Base-by-base conservation (phyloP, 2,113 vertebrate species). In the Nothobranchius kuhntae region DNA sequence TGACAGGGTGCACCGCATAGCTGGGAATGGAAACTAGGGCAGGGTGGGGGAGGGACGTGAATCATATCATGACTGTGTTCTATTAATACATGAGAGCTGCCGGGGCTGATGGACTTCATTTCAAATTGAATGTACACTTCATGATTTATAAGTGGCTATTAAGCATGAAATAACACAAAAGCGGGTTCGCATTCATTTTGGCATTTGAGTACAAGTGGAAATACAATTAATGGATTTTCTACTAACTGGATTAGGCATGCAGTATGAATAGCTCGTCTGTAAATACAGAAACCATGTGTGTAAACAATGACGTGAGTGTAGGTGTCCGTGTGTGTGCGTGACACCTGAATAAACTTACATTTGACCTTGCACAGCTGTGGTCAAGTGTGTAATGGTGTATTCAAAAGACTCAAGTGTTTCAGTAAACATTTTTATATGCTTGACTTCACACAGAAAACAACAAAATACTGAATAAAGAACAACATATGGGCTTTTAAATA, bases 61-160 rank as follows among this genome's bases (percentile, higher is more conserved):
- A 9, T n/a, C 54, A 61, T 80, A 89, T 89, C 92, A 88, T 89
- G 71, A 90, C 92, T 91, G 69, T 89, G 92, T 96, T 95, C 96
- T 98, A 98, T 96, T 96, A 96, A 96, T 97, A 96, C 90, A 95
- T 90, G 53, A 26, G 90, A 92, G 89, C 92, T 91, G 90, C 89
- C 89, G 89, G 91, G 48, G 91, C 66, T 68, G 54, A 58, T 42
- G 66, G 69, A 80, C 71, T 82, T 68, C 67, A 7, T 80, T 77
- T 77, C 83, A 79, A 86, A 77, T 72, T 80, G 54, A 84, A 87
- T 78, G 65, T 68, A 59, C 65, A 63, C 45, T 44, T 78, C 35
- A 65, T 66, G 70, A 79, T 80, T 83, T 68, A 78, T 77, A 71
- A 68, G 71, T n/a, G 55, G 77, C 75, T 50, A 61, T 73, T 79